Evolutionary conservation across 2,113 vertebrate species (phyloP).

Genomic region (Antechinus flavipes): DNA sequence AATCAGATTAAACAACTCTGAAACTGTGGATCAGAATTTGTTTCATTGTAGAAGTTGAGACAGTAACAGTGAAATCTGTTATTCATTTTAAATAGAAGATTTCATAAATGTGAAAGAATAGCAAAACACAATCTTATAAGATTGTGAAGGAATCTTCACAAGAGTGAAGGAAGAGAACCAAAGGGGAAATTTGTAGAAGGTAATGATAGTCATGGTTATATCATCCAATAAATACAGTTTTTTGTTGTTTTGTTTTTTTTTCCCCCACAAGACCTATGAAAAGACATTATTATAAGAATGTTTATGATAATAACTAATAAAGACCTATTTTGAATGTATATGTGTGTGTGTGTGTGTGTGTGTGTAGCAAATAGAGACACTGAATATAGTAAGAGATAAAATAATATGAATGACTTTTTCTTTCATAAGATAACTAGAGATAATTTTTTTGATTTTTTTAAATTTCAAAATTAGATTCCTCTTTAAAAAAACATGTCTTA

Average conservation of each 20-base stretch:
- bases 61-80: neutral
- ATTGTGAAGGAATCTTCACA: neutral
- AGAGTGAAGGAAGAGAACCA: slow-evolving; percentile 12
- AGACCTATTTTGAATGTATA: neutral
- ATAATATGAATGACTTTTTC: neutral
- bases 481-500: neutral
- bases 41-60: neutral
- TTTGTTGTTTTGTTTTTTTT: neutral
- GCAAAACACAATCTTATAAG: too few species aligned
- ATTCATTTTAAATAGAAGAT: too few species aligned
- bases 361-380: neutral
- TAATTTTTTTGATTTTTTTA: neutral
- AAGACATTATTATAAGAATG: neutral
- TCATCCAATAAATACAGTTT: neutral
- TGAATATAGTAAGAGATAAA: neutral
- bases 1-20: slow-evolving; percentile 8
- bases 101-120: too few species aligned
- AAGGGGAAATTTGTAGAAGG: neutral
- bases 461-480: neutral
- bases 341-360: neutral
- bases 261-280: neutral
- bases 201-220: neutral
- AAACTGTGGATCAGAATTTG: neutral
- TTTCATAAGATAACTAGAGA: neutral
- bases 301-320: neutral